Conservation (phyloP, 2,113 vertebrate genomes). For the Alouatta palliata region DNA sequence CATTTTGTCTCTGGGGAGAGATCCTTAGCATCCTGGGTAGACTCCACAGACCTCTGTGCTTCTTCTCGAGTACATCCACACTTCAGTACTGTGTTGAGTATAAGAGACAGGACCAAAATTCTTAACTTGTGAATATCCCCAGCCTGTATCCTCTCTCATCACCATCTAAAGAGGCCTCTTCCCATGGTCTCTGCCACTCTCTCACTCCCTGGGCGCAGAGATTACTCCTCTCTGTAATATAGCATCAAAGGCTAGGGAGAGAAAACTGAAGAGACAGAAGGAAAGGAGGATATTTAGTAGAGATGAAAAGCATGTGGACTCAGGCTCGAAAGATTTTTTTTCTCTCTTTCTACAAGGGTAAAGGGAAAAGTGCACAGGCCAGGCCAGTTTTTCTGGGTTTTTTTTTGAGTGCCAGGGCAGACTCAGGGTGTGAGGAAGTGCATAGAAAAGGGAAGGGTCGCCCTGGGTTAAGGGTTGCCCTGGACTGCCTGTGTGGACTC, state of each 20-base stretch:
- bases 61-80: accelerated
- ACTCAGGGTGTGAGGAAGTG: background rate
- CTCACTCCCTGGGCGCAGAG: accelerated
- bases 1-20: accelerated
- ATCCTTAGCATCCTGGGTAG: accelerated
- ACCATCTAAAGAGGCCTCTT: background rate
- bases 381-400: background rate
- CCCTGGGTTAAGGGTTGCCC: accelerated
- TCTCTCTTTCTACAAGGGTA: background rate
- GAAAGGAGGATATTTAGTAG: background rate
- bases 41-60: accelerated
- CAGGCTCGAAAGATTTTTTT: background rate
- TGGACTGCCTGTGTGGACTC: background rate
- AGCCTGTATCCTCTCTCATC: background rate
- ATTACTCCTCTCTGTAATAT: background rate
- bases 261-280: background rate
- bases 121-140: accelerated
- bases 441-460: background rate
- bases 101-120: background rate
- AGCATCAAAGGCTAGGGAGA: background rate
- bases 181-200: too few species aligned
- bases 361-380: background rate
- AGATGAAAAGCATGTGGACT: accelerated
- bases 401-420: background rate
- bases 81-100: accelerated